Percentiles rank a stretch among this genome's conserved stretches.
These are phyloP conservation scores for Myotis lucifugus DNA, from an alignment of 2,113 vertebrate genomes.

Conservation along the genomic window DNA sequence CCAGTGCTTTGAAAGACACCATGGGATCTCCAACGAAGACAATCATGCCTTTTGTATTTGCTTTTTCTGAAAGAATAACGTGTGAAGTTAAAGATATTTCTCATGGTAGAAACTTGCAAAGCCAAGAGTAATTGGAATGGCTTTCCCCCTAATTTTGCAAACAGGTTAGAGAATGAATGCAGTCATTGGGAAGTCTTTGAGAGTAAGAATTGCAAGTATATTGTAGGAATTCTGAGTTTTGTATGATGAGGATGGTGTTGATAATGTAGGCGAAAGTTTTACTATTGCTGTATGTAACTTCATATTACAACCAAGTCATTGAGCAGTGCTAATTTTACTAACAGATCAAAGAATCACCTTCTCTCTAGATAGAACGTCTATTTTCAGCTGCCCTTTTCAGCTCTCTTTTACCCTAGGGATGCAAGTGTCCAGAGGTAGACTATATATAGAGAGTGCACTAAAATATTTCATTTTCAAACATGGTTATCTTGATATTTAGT, in stretches of 20 bases:
- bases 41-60: slow-evolving; percentile 6
- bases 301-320: neutral
- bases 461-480: neutral
- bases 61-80: slow-evolving; percentile 33
- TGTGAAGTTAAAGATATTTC: neutral
- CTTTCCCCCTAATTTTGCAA: neutral
- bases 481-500: neutral
- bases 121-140: neutral
- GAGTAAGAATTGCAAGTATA: neutral
- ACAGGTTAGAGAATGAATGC: neutral
- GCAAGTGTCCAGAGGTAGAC: neutral
- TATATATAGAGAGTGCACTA: neutral
- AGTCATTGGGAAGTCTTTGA: neutral
- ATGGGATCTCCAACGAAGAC: neutral
- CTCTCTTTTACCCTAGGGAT: neutral
- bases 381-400: neutral
- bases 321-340: neutral
- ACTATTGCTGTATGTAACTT: neutral
- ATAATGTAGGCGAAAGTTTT: neutral
- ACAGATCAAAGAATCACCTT: neutral
- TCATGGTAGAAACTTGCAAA: slow-evolving; percentile 1
- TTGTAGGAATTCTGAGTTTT: neutral
- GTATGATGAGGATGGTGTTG: neutral
- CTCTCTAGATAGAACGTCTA: neutral
- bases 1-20: slow-evolving; percentile 24